phyloP scores from a whole-genome alignment of 2,888 invertebrate genomes.

The Choreutis nemorana region DNA sequence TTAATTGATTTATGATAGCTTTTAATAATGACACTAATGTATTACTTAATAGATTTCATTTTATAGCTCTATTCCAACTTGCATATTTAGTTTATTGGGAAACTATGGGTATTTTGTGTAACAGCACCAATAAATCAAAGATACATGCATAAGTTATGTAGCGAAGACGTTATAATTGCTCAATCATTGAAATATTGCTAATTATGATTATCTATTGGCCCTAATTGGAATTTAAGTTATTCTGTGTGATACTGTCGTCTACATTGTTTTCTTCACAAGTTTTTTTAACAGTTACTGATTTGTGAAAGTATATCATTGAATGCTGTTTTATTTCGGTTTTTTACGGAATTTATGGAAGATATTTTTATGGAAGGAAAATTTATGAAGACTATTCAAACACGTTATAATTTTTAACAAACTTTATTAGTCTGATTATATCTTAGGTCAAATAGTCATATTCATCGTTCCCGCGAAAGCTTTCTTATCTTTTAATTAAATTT shows the following conservation, averaged over 20 bases:
- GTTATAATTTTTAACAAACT: no score
- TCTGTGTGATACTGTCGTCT: no score
- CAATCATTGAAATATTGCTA: slow-evolving; percentile 49
- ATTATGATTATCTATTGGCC: slow-evolving; percentile 40
- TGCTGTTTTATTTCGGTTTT: no score
- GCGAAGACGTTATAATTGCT: slow-evolving; percentile 36
- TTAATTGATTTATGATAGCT: slow-evolving; percentile 53
- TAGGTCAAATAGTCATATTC: slow-evolving; percentile 36
- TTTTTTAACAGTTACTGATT: no score
- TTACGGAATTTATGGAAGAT: no score
- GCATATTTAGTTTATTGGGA: slow-evolving; percentile 35
- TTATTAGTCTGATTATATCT: slow-evolving; percentile 20
- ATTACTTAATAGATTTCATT: slow-evolving; percentile 38
- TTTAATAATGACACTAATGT: slow-evolving; percentile 42
- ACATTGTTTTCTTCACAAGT: no score
- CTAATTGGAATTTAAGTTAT: slow-evolving; percentile 16
- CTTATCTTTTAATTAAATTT: slow-evolving; percentile 59
- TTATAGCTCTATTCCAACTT: slow-evolving; percentile 35
- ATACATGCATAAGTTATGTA: slow-evolving; percentile 33
- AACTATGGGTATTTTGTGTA: slow-evolving; percentile 21
- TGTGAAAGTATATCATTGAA: no score
- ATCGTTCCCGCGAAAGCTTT: slow-evolving; percentile 33
- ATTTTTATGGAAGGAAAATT: no score
- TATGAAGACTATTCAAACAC: no score
- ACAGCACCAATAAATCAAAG: slow-evolving; percentile 32